Conservation (phyloP, 2,888 invertebrate species). For the Crematogaster levior region DNA sequence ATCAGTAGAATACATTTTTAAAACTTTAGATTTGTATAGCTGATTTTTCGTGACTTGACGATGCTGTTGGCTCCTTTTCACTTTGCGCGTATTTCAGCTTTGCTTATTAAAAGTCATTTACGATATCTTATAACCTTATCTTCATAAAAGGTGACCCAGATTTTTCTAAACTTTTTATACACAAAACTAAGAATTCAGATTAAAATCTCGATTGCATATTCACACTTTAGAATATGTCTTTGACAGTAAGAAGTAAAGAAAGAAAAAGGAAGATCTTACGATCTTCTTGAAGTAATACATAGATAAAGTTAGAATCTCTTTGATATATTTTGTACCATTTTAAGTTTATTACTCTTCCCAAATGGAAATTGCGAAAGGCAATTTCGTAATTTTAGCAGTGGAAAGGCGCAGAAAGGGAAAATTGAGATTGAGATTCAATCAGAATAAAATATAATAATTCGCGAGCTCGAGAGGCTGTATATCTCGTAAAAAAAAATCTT, state of each 20-base stretch:
- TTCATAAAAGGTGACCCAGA: background rate
- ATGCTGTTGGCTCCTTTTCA: background rate
- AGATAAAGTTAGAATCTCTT: background rate
- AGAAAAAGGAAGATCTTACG: background rate
- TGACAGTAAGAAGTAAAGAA: background rate
- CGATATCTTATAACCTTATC: background rate
- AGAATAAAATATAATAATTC: background rate
- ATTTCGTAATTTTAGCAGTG: background rate
- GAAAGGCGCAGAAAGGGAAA: background rate
- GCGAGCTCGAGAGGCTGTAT: background rate
- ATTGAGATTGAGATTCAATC: background rate
- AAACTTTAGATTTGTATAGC: background rate
- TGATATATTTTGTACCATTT: background rate
- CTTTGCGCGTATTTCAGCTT: background rate
- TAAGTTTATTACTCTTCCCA: background rate
- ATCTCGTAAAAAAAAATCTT: background rate
- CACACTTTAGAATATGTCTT: slow-evolving; percentile 11
- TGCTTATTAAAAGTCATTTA: background rate
- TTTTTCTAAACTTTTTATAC: background rate
- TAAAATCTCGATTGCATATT: slow-evolving; percentile 7
- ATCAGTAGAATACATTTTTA: background rate
- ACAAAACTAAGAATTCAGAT: background rate
- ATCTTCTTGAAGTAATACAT: background rate
- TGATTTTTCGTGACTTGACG: background rate
- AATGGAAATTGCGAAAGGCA: background rate